Evolutionary conservation across 2,797 vertebrate genomes (phyloP), one percentile per base, ranked within the genome.

Genomic region (Chelmon rostratus): DNA sequence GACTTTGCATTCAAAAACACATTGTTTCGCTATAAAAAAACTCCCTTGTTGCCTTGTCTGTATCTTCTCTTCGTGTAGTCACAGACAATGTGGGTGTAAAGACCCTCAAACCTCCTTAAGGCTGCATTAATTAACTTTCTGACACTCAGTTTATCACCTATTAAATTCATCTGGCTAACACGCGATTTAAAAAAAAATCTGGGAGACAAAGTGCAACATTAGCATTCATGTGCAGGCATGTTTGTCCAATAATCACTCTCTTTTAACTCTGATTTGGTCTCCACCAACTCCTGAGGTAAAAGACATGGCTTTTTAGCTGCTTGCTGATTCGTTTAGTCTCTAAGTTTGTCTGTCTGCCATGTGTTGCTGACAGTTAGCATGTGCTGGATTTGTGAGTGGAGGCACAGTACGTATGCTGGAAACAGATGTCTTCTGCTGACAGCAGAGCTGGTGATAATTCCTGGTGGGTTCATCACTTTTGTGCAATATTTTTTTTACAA

Each of bases 381-480:
- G 1, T 31, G 7, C 21, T 2, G 12, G 8, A 38, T 31, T 31
- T 28, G 28, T 31, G n/a, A n/a, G n/a, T n/a, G n/a, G n/a, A n/a
- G n/a, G n/a, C 28, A 4, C 28, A 31, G 31, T 28, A 31, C 28
- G 28, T 31, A 31, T 31, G 28, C 28, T 4, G 28, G 28, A 31
- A 3, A 31, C 28, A 2, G 28, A 28, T 28, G 28, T 28, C 28
- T 28, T 21, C 7, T 13, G 21, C 44, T 63, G 12, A 38, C 46
- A 69, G 44, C 38, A 52, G n/a, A 69, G 46, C 44, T 23, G 21
- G n/a, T 42, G 5, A 33, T 64, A 37, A 69, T 47, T 38, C 25
- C 37, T 35, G 46, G 11, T 65, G 31, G 44, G 8, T 46, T 47
- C n/a, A 53, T 54, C 25, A 12, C 54, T 37, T 47, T n/a, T n/a